Conservation (phyloP, 23 tunicate genomes). For the Trididemnum miniatum region DNA sequence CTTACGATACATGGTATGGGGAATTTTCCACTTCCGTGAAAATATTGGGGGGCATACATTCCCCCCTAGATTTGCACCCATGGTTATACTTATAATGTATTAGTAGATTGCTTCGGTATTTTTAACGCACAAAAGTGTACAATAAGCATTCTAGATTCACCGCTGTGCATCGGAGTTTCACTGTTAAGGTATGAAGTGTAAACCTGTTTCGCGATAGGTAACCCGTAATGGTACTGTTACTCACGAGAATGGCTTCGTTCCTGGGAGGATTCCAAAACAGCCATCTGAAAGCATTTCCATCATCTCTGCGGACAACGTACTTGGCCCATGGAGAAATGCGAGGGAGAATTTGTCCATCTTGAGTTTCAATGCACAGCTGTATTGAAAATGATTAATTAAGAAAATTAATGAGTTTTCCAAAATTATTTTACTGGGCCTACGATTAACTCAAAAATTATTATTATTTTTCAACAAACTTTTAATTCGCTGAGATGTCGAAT, state of each 20-base stretch:
- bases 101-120: no score
- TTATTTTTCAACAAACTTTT: constrained; percentile 21
- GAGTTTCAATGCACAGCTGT: constrained; percentile 49
- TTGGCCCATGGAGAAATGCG: constrained; percentile 93
- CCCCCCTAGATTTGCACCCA: no score
- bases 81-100: no score
- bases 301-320: constrained; percentile 47
- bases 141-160: no score
- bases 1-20: no score
- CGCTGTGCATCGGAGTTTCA: no score
- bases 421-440: neutral
- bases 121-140: no score
- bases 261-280: constrained; percentile 78
- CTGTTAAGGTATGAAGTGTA: no score
- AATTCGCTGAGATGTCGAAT: constrained; percentile 63
- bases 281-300: constrained; percentile 46
- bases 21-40: no score
- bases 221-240: neutral
- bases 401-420: neutral
- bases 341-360: constrained; percentile 37
- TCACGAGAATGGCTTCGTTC: constrained; percentile 7
- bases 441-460: neutral
- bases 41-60: no score
- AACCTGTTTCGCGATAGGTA: no score
- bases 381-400: neutral